A percentile compares a stretch with the other conserved stretches of the same genome.
phyloP scores from a whole-genome alignment of 2,888 invertebrate genomes.

The Micoletzkya japonica region DNA sequence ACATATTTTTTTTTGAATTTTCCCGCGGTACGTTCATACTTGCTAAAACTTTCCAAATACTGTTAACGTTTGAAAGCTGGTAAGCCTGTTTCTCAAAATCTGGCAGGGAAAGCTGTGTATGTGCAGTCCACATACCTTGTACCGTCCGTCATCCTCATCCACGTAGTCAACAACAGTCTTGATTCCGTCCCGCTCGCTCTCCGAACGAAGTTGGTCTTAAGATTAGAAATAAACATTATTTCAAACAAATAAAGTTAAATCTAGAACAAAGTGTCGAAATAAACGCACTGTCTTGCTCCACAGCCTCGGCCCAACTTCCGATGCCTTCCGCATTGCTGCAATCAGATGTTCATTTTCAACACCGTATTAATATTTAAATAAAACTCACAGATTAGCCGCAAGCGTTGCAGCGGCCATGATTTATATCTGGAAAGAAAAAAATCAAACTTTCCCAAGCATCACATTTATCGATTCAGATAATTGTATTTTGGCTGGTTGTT shows the following conservation, averaged over 20 bases:
- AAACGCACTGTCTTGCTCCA: slow-evolving; percentile 50
- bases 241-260: not conserved
- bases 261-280: not conserved
- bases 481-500: too few species aligned
- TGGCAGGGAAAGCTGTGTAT: not conserved
- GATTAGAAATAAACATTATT: not conserved
- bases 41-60: too few species aligned
- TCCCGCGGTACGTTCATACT: too few species aligned
- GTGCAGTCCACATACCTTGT: slow-evolving; percentile 33
- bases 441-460: not conserved
- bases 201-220: slow-evolving; percentile 12
- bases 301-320: slow-evolving; percentile 57
- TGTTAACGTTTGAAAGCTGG: not conserved
- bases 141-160: slow-evolving; percentile 44
- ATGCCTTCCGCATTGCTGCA: slow-evolving; percentile 40
- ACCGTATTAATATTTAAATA: not conserved
- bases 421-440: not conserved
- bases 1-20: too few species aligned
- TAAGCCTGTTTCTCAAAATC: too few species aligned
- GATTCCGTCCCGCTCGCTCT: slow-evolving; percentile 39
- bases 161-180: slow-evolving; percentile 48
- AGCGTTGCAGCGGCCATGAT: slow-evolving; percentile 8
- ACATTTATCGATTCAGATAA: too few species aligned
- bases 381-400: slow-evolving; percentile 16
- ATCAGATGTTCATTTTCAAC: not conserved